phyloP scores from a whole-genome alignment of 2,113 vertebrate genomes.

The Dipodomys ordii region DNA sequence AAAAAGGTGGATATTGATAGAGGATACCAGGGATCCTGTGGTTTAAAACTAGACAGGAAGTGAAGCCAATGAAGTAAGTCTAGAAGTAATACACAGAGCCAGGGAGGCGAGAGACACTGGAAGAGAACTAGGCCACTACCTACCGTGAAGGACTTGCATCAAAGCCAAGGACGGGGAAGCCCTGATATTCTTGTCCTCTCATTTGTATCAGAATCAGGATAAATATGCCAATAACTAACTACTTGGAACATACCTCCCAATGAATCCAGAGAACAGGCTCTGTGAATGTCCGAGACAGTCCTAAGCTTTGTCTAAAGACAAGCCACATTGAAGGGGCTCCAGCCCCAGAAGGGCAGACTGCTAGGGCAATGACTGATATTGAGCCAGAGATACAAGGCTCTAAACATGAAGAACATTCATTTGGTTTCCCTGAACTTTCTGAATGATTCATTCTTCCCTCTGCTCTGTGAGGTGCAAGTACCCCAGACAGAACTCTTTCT shows the following conservation, averaged over 20 bases:
- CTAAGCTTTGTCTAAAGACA: neutral
- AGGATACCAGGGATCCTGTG: neutral
- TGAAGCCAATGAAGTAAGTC: neutral
- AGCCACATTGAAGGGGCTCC: rapidly evolving
- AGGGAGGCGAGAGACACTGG: neutral
- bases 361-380: neutral
- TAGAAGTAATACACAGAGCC: neutral
- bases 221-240: rapidly evolving
- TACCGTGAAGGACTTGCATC: neutral
- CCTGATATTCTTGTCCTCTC: neutral
- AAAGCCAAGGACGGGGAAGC: no score
- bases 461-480: neutral
- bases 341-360: neutral
- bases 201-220: rapidly evolving
- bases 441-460: neutral
- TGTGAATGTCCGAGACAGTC: neutral
- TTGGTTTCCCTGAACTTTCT: constrained; percentile 28
- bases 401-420: neutral
- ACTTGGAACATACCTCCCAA: neutral
- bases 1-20: neutral
- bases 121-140: neutral
- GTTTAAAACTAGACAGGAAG: neutral
- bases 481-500: constrained; percentile 36
- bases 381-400: neutral
- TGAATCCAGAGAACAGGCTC: neutral